These are phyloP conservation scores for Oxyruncus cristatus DNA, from an alignment of 2,113 vertebrate genomes.

Conservation along the genomic window DNA sequence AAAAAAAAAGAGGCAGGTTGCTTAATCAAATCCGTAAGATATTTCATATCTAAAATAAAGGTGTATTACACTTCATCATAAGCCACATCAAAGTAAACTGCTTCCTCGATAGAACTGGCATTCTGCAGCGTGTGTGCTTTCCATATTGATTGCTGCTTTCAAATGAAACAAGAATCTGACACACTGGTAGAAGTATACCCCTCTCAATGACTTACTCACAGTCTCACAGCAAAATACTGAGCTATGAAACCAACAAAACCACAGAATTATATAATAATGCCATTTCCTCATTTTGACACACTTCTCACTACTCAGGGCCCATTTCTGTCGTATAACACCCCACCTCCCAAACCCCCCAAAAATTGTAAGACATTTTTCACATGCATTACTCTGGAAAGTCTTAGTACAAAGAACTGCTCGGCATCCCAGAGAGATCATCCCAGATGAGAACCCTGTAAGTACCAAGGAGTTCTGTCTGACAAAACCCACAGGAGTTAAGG, in stretches of 20 bases:
- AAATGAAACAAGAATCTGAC: rapidly evolving
- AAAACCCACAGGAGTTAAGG: rapidly evolving
- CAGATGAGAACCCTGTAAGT: rapidly evolving
- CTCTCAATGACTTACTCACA: neutral
- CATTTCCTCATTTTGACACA: neutral
- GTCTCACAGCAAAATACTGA: neutral
- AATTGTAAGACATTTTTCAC: neutral
- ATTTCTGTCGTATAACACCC: neutral
- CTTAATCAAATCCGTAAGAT: neutral
- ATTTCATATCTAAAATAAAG: neutral
- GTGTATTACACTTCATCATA: rapidly evolving
- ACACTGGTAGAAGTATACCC: neutral
- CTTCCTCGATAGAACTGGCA: rapidly evolving
- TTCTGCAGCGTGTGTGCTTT: neutral
- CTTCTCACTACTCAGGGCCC: neutral
- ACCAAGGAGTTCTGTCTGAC: neutral
- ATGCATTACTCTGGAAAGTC: neutral
- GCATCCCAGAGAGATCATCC: neutral
- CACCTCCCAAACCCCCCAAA: no score
- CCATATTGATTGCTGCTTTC: neutral
- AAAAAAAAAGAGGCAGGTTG: neutral
- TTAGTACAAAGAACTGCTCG: neutral
- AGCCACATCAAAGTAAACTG: neutral
- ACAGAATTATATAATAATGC: neutral
- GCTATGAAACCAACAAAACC: neutral